Evolutionary conservation across 2,797 vertebrate species (phyloP).

Genomic region (Manis javanica): DNA sequence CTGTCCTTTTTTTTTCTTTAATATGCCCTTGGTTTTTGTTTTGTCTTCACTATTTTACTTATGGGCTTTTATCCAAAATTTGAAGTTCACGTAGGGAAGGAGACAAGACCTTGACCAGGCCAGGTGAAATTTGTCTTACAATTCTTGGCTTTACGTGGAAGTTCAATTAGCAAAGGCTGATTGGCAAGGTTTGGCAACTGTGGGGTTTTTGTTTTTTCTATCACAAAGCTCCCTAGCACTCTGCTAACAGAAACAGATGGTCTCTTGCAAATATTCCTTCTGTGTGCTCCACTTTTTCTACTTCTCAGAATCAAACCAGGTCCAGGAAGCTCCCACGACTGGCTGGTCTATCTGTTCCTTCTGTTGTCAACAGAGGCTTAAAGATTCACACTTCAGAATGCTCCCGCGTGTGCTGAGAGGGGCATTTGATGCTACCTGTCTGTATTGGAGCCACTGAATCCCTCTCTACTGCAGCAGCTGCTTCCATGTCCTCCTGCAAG

Average conservation of each 20-base stretch:
- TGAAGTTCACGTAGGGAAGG: background rate
- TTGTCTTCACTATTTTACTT: background rate
- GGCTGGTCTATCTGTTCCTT: background rate
- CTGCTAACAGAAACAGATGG: background rate
- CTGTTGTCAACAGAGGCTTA: background rate
- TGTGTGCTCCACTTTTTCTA: background rate
- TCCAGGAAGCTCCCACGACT: background rate
- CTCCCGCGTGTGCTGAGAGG: background rate
- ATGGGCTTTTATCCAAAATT: slow-evolving; percentile 13
- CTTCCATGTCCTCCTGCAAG: background rate
- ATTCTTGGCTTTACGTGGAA: background rate
- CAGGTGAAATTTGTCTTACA: background rate
- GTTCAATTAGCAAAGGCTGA: background rate
- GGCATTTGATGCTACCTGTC: background rate
- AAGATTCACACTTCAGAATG: background rate
- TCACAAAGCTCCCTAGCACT: background rate
- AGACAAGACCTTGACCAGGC: background rate
- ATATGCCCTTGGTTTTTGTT: background rate
- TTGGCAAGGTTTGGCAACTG: background rate
- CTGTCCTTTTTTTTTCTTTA: background rate
- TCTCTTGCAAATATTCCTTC: background rate
- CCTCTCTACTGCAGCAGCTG: background rate
- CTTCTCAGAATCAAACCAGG: background rate
- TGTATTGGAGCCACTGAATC: background rate
- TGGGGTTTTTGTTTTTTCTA: background rate